Evolutionary conservation across 2,888 invertebrate species (phyloP).

Genomic region (Ceriagrion tenellum): DNA sequence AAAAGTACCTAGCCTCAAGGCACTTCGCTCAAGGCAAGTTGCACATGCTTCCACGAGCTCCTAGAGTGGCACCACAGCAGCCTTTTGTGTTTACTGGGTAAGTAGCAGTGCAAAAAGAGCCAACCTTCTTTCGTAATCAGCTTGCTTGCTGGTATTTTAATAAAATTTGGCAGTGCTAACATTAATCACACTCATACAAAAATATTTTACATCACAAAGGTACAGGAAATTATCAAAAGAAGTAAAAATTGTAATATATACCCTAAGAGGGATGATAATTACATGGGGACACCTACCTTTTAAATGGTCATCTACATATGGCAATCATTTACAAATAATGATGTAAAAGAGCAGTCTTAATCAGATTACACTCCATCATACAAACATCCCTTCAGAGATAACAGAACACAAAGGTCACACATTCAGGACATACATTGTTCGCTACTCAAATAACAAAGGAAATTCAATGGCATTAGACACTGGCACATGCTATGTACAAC

Average conservation of each 20-base stretch:
- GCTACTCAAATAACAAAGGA: background rate
- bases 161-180: conserved; percentile 35
- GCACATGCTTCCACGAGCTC: too few species aligned
- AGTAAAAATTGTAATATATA: background rate
- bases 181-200: conserved; percentile 35
- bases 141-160: background rate
- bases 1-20: too few species aligned
- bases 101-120: too few species aligned
- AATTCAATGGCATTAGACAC: background rate
- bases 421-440: background rate
- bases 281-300: background rate
- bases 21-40: too few species aligned
- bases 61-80: too few species aligned
- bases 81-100: too few species aligned
- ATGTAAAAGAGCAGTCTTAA: conserved; percentile 1
- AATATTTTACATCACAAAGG: conserved; percentile 16
- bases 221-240: background rate
- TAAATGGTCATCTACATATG: background rate
- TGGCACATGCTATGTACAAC: background rate
- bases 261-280: background rate
- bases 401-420: background rate
- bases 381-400: background rate
- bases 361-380: background rate
- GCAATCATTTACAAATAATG: conserved; percentile 9
- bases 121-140: background rate